Conservation (phyloP, 1,140 invertebrate species). For the Schlechtendalia chinensis region DNA sequence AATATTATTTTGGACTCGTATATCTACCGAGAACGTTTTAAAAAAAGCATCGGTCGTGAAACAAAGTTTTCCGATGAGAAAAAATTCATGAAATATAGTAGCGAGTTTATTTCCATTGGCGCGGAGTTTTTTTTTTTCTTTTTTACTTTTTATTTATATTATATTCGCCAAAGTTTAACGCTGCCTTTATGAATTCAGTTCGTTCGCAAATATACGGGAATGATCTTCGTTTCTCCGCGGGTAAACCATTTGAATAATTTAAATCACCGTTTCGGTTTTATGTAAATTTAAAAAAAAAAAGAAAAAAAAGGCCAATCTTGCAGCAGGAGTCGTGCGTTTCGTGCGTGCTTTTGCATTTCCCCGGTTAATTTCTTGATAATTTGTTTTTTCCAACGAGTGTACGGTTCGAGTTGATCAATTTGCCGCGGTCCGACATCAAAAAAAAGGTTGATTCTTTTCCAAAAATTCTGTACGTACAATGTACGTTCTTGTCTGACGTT, state of each 20-base stretch:
- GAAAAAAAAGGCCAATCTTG: neutral
- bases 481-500: too few relatives aligned
- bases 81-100: slow-evolving; percentile 32
- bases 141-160: slow-evolving; percentile 9
- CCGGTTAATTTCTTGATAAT: neutral
- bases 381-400: neutral
- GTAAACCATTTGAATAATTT: slow-evolving; percentile 30
- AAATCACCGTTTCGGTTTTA: neutral
- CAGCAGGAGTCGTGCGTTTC: neutral
- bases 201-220: slow-evolving; percentile 12
- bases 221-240: slow-evolving; percentile 13
- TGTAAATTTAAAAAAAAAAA: too few relatives aligned
- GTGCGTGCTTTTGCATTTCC: neutral
- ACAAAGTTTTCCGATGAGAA: neutral
- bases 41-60: too few relatives aligned
- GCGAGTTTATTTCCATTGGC: neutral
- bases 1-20: too few relatives aligned
- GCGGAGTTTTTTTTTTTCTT: neutral
- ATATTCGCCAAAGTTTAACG: slow-evolving; percentile 29
- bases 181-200: slow-evolving; percentile 25
- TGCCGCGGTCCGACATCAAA: too few relatives aligned
- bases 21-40: too few relatives aligned
- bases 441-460: too few relatives aligned
- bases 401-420: neutral
- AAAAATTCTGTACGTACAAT: too few relatives aligned